Conservation (phyloP, 2,888 invertebrate species). For the Cerastis rubricosa region DNA sequence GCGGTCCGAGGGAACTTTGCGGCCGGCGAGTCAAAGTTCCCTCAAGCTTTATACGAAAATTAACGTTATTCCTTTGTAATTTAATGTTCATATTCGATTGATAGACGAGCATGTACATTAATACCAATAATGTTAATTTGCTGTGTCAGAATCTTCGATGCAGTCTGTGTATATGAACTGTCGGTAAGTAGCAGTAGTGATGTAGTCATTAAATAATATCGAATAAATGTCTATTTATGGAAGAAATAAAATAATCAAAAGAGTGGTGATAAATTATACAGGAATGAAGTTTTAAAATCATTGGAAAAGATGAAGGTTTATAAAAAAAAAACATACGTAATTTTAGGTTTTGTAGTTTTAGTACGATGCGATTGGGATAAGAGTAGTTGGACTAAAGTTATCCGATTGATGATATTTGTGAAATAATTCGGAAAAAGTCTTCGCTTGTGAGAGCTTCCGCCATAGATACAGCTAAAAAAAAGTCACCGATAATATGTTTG, state of each 20-base stretch:
- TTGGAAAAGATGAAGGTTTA: not conserved
- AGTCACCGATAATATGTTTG: too few species aligned
- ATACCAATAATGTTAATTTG: not conserved
- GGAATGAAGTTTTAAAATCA: not conserved
- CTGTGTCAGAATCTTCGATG: not conserved
- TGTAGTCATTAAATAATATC: not conserved
- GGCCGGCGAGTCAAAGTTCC: too few species aligned
- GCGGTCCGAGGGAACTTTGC: too few species aligned
- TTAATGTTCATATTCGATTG: not conserved
- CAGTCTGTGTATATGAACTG: conserved; percentile 20
- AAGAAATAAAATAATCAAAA: not conserved
- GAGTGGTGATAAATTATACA: conserved; percentile 9
- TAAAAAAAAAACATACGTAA: not conserved
- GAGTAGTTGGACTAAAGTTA: not conserved
- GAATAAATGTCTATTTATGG: not conserved
- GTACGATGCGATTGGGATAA: conserved; percentile 4
- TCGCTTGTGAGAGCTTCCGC: too few species aligned
- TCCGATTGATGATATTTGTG: not conserved
- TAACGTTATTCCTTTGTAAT: not conserved
- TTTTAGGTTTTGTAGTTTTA: not conserved
- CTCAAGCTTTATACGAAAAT: not conserved
- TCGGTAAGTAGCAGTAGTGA: not conserved
- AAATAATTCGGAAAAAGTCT: too few species aligned
- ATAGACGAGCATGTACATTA: not conserved
- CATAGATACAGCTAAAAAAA: too few species aligned